Evolutionary conservation across 2,113 vertebrate genomes (phyloP).

Genomic region (Pycnonotus jocosus): DNA sequence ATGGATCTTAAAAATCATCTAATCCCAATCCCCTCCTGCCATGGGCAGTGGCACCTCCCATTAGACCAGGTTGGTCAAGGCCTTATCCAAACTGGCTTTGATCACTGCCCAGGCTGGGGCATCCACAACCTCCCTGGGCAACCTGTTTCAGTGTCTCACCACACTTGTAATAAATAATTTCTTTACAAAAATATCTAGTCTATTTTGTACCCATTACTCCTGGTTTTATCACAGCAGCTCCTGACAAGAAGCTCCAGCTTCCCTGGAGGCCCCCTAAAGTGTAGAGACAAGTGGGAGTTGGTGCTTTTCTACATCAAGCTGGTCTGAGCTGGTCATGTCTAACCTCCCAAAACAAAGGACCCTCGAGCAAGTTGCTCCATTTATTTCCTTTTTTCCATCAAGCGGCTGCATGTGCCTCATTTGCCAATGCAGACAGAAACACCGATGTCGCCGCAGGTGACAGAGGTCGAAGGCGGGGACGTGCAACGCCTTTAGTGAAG

Average conservation of each 20-base stretch:
- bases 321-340: rapidly evolving
- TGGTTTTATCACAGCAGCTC: not conserved
- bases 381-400: not conserved
- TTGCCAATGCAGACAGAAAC: rapidly evolving
- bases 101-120: no score
- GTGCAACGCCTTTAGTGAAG: rapidly evolving
- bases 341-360: not conserved
- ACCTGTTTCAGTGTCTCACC: not conserved
- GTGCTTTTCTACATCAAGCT: not conserved
- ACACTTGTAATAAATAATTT: not conserved
- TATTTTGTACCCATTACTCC: not conserved
- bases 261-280: no score
- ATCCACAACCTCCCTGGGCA: not conserved
- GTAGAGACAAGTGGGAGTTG: rapidly evolving
- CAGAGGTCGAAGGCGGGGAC: rapidly evolving
- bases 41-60: not conserved
- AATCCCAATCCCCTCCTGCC: not conserved
- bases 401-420: rapidly evolving
- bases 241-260: not conserved
- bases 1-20: not conserved
- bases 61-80: not conserved
- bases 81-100: not conserved
- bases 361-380: rapidly evolving
- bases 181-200: not conserved
- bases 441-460: rapidly evolving